Evolutionary conservation across 2,113 vertebrate species (phyloP), one percentile per base, ranked within the genome.

Genomic region (Sinocyclocheilus anshuiensis): DNA sequence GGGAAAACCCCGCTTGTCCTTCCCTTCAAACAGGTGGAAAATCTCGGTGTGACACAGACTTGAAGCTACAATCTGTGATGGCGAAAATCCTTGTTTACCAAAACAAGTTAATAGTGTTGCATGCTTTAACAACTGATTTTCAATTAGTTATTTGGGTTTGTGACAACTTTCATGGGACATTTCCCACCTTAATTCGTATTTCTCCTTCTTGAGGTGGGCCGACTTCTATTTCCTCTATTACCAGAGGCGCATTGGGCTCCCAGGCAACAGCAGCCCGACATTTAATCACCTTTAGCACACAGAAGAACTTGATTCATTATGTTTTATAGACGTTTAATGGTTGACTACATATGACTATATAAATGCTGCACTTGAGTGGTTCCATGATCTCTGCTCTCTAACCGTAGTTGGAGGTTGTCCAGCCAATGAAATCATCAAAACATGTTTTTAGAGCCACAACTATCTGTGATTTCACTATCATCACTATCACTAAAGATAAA

Each of bases 221-320:
- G 15, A 98, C 96, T 91, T 97, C 95, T 6, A 97, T 94, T 57
- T 97, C 95, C 71, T 98, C 97, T 0, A 96, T 95, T 86, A 94
- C 95, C 85, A 98, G 88, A 0, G 95, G 94, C 86, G 95, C 95
- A 61, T 96, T 95, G 15, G 91, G 84, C 90, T 95, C 96, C 97
- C 97, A 97, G 39, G 96, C 87, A 72, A 98, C 92, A 63, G 96
- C 96, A 72, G 96, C 96, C 90, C 92, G 96, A 88, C 96, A 97
- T 86, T 94, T 97, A 90, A 97, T 98, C 76, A 97, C 95, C 96
- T 98, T 63, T 36, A 88, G 75, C 59, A 10, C 5, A 78, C 61
- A 91, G 4, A 77, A 45, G 10, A 59, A 36, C 22, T 79, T 59
- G 18, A 18, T 24, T 59, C 9, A 7, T 4, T 4, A 13, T 79